Conservation (phyloP, 2,113 vertebrate genomes). For the Solea solea region DNA sequence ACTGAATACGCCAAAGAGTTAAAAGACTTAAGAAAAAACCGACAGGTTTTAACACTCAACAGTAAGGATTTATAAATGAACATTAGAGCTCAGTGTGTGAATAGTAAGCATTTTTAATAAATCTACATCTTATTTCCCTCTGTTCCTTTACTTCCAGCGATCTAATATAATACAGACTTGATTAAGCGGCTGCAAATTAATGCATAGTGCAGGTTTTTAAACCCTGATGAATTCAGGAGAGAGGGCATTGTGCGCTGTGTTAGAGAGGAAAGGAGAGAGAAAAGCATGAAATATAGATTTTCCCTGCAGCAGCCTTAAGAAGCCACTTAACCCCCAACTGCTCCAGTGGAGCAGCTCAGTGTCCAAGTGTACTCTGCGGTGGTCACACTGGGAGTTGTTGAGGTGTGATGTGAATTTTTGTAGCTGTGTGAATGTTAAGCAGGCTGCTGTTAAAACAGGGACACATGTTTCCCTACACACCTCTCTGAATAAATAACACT, state of each 20-base stretch:
- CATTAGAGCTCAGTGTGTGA: conserved; percentile 27
- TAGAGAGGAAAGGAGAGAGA: conserved; percentile 26
- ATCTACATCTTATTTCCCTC: conserved; percentile 12
- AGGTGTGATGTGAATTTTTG: conserved; percentile 40
- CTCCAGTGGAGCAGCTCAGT: conserved; percentile 51
- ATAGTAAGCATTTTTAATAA: conserved; percentile 18
- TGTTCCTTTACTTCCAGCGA: conserved; percentile 23
- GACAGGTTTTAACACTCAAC: conserved; percentile 8
- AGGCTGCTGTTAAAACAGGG: conserved; percentile 18
- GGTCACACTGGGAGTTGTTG: conserved; percentile 26
- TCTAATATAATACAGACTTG: conserved; percentile 35
- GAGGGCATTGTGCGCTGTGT: conserved; percentile 38
- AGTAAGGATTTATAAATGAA: conserved; percentile 36
- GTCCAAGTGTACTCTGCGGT: conserved; percentile 31
- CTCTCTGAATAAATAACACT: conserved; percentile 28
- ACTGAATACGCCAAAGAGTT: background rate
- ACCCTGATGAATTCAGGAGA: conserved; percentile 46
- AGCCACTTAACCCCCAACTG: conserved; percentile 59
- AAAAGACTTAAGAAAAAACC: conserved; percentile 1
- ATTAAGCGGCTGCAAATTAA: conserved; percentile 39
- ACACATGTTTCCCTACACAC: conserved; percentile 23
- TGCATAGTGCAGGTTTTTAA: conserved; percentile 33
- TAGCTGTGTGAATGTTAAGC: conserved; percentile 32
- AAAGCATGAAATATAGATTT: conserved; percentile 68
- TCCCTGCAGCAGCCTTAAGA: conserved; percentile 42